These are phyloP conservation scores for Leucophenga maculata DNA, from an alignment of 2,888 invertebrate genomes.

Conservation along the genomic window DNA sequence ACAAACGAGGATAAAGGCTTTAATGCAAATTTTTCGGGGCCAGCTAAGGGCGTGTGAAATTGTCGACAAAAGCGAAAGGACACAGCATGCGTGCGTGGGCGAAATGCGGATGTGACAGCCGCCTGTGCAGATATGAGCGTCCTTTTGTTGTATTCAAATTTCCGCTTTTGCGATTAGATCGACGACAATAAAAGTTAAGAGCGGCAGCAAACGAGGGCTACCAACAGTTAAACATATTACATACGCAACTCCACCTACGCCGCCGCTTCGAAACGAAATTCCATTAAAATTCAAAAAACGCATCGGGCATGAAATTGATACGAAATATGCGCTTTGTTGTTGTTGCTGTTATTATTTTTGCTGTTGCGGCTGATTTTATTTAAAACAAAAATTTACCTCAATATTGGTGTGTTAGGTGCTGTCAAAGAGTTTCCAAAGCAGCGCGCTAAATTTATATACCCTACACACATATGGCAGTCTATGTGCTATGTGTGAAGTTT, in stretches of 20 bases:
- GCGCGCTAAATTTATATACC: too few relatives aligned
- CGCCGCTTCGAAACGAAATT: conserved; percentile 4
- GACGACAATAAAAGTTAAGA: conserved; percentile 13
- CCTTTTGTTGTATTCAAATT: conserved; percentile 33
- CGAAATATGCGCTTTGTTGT: conserved; percentile 12
- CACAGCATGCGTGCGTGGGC: background rate
- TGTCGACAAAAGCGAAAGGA: conserved; percentile 27
- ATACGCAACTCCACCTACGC: background rate
- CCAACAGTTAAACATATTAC: background rate
- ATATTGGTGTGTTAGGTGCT: background rate
- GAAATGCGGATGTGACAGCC: conserved; percentile 40
- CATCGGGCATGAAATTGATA: conserved; percentile 37
- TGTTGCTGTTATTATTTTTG: background rate
- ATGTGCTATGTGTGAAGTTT: too few relatives aligned
- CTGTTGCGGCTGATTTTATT: background rate
- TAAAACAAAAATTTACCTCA: conserved; percentile 1
- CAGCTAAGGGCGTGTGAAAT: background rate
- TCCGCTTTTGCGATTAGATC: conserved; percentile 27
- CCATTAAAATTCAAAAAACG: conserved; percentile 38
- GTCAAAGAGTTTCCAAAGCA: conserved; percentile 10
- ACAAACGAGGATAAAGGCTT: conserved; percentile 6
- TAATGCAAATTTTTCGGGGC: conserved; percentile 16
- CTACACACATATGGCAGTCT: too few relatives aligned
- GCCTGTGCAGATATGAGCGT: conserved; percentile 29
- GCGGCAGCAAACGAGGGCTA: background rate